These are phyloP conservation scores for Piscicola geometra DNA, from an alignment of 2,888 invertebrate genomes.

Conservation along the genomic window DNA sequence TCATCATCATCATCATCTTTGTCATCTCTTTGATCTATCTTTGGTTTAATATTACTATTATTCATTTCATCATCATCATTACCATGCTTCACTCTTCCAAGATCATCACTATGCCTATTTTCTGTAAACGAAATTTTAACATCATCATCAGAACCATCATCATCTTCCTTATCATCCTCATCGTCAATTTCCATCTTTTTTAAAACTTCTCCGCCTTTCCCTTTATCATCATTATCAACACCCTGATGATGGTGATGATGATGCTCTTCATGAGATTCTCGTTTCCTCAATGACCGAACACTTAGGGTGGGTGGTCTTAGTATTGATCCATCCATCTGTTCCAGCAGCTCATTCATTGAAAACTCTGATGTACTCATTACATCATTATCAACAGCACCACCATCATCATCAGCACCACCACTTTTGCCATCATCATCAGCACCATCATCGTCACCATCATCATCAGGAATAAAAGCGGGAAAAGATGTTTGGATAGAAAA, in stretches of 20 bases:
- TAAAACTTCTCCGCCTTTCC: neutral
- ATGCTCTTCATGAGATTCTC: slow-evolving; percentile 14
- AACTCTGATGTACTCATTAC: neutral
- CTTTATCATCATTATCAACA: neutral
- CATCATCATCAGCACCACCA: neutral
- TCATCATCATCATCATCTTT: slow-evolving; percentile 13
- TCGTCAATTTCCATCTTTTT: neutral
- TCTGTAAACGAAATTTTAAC: neutral
- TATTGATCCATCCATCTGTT: slow-evolving; percentile 30
- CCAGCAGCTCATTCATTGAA: slow-evolving; percentile 12
- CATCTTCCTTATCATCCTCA: slow-evolving; percentile 11
- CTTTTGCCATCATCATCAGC: neutral
- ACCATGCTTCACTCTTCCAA: neutral
- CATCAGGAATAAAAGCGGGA: neutral
- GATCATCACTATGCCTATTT: neutral
- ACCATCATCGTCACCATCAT: slow-evolving; percentile 5
- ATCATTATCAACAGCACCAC: too few species aligned
- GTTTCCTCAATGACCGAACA: slow-evolving; percentile 23
- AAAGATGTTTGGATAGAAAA: slow-evolving; percentile 18
- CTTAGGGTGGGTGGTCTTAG: slow-evolving; percentile 17
- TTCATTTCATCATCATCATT: neutral
- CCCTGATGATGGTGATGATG: slow-evolving; percentile 12
- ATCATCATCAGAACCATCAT: neutral
- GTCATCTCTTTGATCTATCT: neutral
- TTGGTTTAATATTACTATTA: too few species aligned